phyloP scores from a whole-genome alignment of 2,888 invertebrate genomes.

The Acutogordius australiensis region DNA sequence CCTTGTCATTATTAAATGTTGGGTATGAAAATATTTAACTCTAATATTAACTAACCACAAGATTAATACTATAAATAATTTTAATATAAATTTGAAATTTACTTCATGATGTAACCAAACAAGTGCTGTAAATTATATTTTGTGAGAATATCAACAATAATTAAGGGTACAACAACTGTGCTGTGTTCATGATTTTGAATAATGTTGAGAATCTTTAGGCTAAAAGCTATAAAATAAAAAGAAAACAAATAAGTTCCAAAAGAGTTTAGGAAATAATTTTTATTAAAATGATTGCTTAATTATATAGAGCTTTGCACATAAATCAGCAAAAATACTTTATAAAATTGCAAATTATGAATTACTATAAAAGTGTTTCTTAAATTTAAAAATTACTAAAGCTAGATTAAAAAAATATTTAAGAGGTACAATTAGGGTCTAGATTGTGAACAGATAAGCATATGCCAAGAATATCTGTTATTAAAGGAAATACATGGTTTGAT shows the following conservation, averaged over 20 bases:
- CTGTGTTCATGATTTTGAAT: constrained; percentile 8
- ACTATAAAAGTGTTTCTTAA: background rate
- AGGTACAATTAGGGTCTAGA: background rate
- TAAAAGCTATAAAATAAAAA: background rate
- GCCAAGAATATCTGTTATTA: background rate
- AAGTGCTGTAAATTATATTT: background rate
- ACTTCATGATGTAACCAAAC: background rate
- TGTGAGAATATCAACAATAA: background rate
- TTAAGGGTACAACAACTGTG: background rate
- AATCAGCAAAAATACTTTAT: too few species aligned
- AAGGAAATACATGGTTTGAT: background rate
- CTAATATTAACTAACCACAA: too few species aligned
- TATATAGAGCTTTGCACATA: too few species aligned
- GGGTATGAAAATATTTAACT: too few species aligned
- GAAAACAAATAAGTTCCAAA: too few species aligned
- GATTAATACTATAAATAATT: too few species aligned
- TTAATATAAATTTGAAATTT: too few species aligned
- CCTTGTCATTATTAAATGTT: too few species aligned
- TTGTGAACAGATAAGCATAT: background rate
- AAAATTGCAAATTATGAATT: too few species aligned
- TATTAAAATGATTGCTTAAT: too few species aligned
- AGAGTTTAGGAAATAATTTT: too few species aligned
- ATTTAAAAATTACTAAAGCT: background rate
- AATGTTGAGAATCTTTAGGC: background rate
- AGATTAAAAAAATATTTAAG: background rate